Evolutionary conservation across 2,113 vertebrate genomes (phyloP).

Genomic region (Saccopteryx leptura): DNA sequence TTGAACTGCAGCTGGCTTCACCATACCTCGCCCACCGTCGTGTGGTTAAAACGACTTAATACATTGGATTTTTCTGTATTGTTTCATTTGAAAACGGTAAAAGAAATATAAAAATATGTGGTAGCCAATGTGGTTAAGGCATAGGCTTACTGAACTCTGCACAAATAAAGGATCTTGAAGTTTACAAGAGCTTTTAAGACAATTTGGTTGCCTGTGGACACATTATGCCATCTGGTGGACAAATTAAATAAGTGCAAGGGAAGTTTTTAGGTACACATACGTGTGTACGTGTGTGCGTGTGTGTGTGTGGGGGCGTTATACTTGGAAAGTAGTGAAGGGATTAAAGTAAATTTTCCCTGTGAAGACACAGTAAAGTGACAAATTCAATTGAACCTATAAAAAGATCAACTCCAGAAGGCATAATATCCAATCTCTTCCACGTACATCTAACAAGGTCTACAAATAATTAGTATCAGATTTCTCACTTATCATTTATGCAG

Average conservation of each 20-base stretch:
- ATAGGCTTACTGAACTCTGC: neutral
- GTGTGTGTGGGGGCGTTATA: neutral
- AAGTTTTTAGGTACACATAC: neutral
- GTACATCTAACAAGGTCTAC: neutral
- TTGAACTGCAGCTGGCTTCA: neutral
- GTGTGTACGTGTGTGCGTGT: neutral
- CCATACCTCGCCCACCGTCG: neutral
- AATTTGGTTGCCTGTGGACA: neutral
- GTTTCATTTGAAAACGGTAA: neutral
- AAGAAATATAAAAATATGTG: neutral
- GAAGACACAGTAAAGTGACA: neutral
- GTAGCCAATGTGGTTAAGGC: neutral
- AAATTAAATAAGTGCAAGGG: neutral
- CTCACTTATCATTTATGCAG: neutral
- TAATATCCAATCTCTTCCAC: neutral
- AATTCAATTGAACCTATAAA: neutral
- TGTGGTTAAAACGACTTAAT: neutral
- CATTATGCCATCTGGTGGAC: conserved; percentile 76
- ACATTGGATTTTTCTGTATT: neutral
- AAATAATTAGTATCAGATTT: neutral
- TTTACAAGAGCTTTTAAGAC: neutral
- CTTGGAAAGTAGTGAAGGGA: neutral
- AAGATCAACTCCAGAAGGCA: neutral
- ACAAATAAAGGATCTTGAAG: neutral
- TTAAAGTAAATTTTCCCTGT: neutral